These are phyloP conservation scores for Vollenhovia emeryi DNA, from an alignment of 1,140 invertebrate species.

Conservation along the genomic window DNA sequence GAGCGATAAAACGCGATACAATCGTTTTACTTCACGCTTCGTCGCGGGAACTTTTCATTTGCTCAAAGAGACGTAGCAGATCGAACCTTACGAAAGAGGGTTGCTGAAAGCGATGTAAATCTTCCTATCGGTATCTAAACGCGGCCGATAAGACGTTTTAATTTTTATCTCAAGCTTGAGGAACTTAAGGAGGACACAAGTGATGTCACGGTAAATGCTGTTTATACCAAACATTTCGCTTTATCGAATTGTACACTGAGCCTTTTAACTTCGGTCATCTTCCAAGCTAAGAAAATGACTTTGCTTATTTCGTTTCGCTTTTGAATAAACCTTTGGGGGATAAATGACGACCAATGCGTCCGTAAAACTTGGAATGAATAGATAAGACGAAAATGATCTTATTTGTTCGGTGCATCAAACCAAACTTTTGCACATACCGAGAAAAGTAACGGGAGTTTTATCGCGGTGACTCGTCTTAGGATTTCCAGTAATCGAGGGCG, in stretches of 20 bases:
- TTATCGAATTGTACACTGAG: not conserved
- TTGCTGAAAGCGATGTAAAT: not conserved
- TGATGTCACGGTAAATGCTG: not conserved
- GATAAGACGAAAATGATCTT: not conserved
- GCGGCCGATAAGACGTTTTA: not conserved
- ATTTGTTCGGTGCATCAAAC: not conserved
- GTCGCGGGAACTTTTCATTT: not conserved
- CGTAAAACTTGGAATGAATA: not conserved
- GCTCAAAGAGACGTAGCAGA: not conserved
- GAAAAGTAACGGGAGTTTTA: slow-evolving; percentile 22
- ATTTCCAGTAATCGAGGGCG: slow-evolving; percentile 16
- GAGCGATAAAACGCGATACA: not conserved
- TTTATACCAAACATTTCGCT: not conserved
- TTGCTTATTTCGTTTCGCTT: not conserved
- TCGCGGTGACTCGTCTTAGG: not conserved
- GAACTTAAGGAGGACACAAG: not conserved
- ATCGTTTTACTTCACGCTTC: slow-evolving; percentile 1
- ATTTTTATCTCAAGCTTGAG: not conserved
- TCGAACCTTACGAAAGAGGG: not conserved
- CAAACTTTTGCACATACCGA: not conserved
- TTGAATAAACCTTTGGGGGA: not conserved
- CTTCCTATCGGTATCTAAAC: not conserved
- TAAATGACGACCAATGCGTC: not conserved
- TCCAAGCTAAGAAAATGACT: not conserved
- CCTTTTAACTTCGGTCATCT: not conserved